A percentile compares a stretch with the other conserved stretches of the same genome.
Evolutionary conservation across 1,140 invertebrate genomes (phyloP).

Genomic region (Phthorimaea operculella): DNA sequence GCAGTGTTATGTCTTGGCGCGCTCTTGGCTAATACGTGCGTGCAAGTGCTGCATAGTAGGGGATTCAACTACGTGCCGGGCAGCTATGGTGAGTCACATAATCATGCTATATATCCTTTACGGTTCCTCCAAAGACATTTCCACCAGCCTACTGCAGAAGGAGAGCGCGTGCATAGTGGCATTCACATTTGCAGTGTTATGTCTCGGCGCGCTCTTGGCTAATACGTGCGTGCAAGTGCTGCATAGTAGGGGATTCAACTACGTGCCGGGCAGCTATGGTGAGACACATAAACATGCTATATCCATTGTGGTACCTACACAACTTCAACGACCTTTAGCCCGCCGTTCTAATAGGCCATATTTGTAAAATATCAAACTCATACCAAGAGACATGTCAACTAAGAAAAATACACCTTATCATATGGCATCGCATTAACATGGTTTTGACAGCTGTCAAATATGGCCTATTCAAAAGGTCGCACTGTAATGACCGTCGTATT

Average conservation of each 20-base stretch:
- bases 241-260: slow-evolving; percentile 75
- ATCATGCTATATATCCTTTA: too few species aligned
- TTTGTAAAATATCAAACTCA: too few species aligned
- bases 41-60: slow-evolving; percentile 77
- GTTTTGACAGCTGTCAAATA: too few species aligned
- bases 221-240: slow-evolving; percentile 84
- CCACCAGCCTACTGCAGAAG: slow-evolving; percentile 72
- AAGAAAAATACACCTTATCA: too few species aligned
- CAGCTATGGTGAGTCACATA: slow-evolving; percentile 80
- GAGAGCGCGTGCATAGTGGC: slow-evolving; percentile 84
- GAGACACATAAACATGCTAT: slow-evolving; percentile 34
- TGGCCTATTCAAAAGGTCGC: too few species aligned
- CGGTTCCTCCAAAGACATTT: slow-evolving; percentile 72
- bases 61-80: slow-evolving; percentile 81
- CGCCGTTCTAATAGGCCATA: too few species aligned
- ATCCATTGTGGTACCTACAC: too few species aligned
- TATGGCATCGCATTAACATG: too few species aligned
- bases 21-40: slow-evolving; percentile 83
- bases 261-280: slow-evolving; percentile 88
- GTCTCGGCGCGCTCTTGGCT: slow-evolving; percentile 81
- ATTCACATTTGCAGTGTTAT: slow-evolving; percentile 79
- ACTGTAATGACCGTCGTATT: too few species aligned
- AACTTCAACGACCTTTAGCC: too few species aligned
- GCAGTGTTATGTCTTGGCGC: slow-evolving; percentile 78
- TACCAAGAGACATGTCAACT: too few species aligned